A percentile compares a stretch with the other conserved stretches of the same genome.
Evolutionary conservation across 2,113 vertebrate species (phyloP).

Genomic region (Thalassoma bifasciatum): DNA sequence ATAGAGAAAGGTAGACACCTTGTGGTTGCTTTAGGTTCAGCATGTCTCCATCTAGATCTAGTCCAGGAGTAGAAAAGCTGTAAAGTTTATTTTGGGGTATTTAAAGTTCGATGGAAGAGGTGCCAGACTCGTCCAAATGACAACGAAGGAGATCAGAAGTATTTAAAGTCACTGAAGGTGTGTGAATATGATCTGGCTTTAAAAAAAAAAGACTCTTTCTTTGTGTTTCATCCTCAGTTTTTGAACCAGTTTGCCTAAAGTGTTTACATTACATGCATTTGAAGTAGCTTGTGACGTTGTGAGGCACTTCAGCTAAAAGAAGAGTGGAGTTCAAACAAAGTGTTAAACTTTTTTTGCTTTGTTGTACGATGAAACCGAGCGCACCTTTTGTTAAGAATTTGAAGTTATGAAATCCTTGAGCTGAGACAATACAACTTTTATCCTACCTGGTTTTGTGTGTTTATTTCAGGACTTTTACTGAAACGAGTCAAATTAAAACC

Average conservation of each 20-base stretch:
- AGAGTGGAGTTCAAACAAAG: neutral
- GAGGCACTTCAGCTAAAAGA: neutral
- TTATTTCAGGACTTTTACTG: neutral
- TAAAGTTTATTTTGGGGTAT: neutral
- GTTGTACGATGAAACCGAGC: neutral
- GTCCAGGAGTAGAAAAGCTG: slow-evolving; percentile 9
- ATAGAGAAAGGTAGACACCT: slow-evolving; percentile 48
- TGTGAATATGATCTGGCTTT: slow-evolving; percentile 24
- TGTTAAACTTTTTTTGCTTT: neutral
- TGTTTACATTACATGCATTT: neutral
- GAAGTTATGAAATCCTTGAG: slow-evolving; percentile 4
- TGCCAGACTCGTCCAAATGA: slow-evolving; percentile 3
- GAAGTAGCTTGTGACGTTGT: neutral
- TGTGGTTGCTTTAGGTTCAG: slow-evolving; percentile 52
- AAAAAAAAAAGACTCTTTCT: slow-evolving; percentile 5
- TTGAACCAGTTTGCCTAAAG: neutral
- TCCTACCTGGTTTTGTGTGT: slow-evolving; percentile 19
- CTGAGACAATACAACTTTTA: slow-evolving; percentile 51
- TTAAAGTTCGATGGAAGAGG: neutral
- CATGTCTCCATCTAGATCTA: slow-evolving; percentile 21
- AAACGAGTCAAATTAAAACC: too few relatives aligned
- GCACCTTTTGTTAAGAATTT: neutral
- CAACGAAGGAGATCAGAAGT: neutral
- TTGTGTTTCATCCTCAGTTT: slow-evolving; percentile 3
- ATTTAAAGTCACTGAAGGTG: neutral